Evolutionary conservation across 2,888 invertebrate species (phyloP), one percentile per base, ranked within the genome.

Genomic region (Branchipolynoe longqiensis): DNA sequence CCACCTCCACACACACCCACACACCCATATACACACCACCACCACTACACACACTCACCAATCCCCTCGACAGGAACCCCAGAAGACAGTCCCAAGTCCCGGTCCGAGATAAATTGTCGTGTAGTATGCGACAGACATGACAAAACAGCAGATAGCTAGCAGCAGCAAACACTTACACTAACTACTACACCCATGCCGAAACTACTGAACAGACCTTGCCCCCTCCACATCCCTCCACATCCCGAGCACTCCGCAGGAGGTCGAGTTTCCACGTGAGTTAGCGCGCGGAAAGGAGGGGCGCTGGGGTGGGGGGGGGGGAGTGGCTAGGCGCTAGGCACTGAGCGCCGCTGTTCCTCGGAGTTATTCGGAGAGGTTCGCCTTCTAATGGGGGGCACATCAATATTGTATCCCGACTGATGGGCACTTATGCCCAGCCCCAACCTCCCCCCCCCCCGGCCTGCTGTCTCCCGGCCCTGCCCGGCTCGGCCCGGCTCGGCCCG

Each of bases 371-470:
- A 78, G 12, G 78, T 28, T 22, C 48, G 48, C 18, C 6, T 41
- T 78, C 78, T 78, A 78, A 78, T 78, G 54, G 78, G 78, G 28
- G 28, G 78, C 25, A 22, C 78, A 78, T 78, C 78, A 78, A 78
- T 78, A 78, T 78, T 78, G n/a, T 41, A 78, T 78, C 25, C 12
- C 48, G 78, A 25, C 28, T 78, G 78, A 78, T 78, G 78, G 78
- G 78, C 78, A 78, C 78, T 78, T 48, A 78, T 25, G 41, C 1
- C 78, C 36, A 33, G 3, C 28, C 28, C 25, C 62, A 56, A n/a
- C 56, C 56, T 62, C 62, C 62, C 31, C 62, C 62, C 62, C 56
- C 56, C 56, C 25, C 12, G n/a, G 22, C 56, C 56, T 56, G 56
- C 56, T 25, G 62, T 14, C 62, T 14, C 12, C 12, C 12, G 62